phyloP scores from a whole-genome alignment of 2,888 invertebrate genomes.

The Nemapogon koenigi region DNA sequence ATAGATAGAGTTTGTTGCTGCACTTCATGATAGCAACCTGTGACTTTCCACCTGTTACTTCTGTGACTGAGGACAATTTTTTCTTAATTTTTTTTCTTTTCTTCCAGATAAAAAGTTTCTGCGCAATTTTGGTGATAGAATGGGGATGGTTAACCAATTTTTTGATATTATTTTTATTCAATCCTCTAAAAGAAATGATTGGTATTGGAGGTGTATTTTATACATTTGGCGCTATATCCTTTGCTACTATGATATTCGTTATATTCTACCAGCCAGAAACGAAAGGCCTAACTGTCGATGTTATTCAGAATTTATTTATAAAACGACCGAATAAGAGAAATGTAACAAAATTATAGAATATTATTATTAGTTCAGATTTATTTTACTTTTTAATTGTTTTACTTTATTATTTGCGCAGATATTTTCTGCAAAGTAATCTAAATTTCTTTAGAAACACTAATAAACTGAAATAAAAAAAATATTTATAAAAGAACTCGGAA shows the following conservation, averaged over 20 bases:
- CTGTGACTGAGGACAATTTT: neutral
- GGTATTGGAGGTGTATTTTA: slow-evolving; percentile 34
- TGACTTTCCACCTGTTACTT: too few relatives aligned
- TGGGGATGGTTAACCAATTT: slow-evolving; percentile 35
- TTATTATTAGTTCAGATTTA: too few relatives aligned
- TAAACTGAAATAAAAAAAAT: too few relatives aligned
- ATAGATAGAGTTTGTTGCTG: too few relatives aligned
- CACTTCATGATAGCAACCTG: too few relatives aligned
- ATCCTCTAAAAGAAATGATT: slow-evolving; percentile 24
- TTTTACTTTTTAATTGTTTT: too few relatives aligned
- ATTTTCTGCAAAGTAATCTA: too few relatives aligned
- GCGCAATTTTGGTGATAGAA: slow-evolving; percentile 30
- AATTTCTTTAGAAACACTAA: too few relatives aligned
- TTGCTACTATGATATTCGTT: slow-evolving; percentile 24
- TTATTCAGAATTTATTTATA: slow-evolving; percentile 37
- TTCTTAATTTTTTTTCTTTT: neutral
- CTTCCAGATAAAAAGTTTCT: slow-evolving; percentile 32
- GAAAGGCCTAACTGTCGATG: slow-evolving; percentile 31
- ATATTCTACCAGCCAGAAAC: slow-evolving; percentile 31
- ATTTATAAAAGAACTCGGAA: too few relatives aligned
- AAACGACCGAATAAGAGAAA: too few relatives aligned
- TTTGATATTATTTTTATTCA: slow-evolving; percentile 29
- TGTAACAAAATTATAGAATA: too few relatives aligned
- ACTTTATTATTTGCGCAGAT: too few relatives aligned
- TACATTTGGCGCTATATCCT: slow-evolving; percentile 26